phyloP scores from a whole-genome alignment of 1,140 invertebrate species.

The Drosophila littoralis region DNA sequence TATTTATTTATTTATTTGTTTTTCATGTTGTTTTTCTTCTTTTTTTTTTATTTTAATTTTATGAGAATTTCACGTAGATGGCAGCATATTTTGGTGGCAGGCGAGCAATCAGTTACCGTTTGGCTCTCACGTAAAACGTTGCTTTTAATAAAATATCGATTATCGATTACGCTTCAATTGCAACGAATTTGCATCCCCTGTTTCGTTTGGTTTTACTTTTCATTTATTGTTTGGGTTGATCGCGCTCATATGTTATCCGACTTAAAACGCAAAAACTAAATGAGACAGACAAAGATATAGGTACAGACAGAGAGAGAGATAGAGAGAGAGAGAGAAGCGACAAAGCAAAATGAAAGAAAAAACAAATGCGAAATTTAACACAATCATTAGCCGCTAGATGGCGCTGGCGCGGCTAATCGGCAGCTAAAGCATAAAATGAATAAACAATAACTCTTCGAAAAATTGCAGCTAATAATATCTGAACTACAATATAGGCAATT shows the following conservation, averaged over 20 bases:
- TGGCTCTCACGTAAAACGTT: slow-evolving; percentile 51
- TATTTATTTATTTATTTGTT: slow-evolving; percentile 12
- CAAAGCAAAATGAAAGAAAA: slow-evolving; percentile 36
- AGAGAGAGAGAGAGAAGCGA: slow-evolving; percentile 41
- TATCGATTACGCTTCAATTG: slow-evolving; percentile 54
- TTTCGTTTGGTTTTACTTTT: slow-evolving; percentile 16
- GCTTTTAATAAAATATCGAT: slow-evolving; percentile 83
- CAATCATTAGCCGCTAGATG: slow-evolving; percentile 34
- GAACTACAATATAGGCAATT: slow-evolving; percentile 52
- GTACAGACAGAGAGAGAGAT: slow-evolving; percentile 33
- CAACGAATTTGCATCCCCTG: slow-evolving; percentile 72
- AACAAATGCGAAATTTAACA: slow-evolving; percentile 23
- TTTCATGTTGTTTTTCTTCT: slow-evolving; percentile 5
- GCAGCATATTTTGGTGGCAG: slow-evolving; percentile 73
- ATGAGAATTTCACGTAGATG: slow-evolving; percentile 42
- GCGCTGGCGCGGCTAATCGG: slow-evolving; percentile 28
- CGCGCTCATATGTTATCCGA: slow-evolving; percentile 42
- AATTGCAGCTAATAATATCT: slow-evolving; percentile 46
- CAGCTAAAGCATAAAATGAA: slow-evolving; percentile 27
- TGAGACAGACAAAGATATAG: slow-evolving; percentile 11
- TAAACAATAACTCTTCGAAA: slow-evolving; percentile 29
- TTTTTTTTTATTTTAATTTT: slow-evolving; percentile 17
- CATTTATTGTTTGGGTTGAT: slow-evolving; percentile 15
- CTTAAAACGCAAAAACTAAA: slow-evolving; percentile 44
- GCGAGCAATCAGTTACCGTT: slow-evolving; percentile 68